Conservation (phyloP, 2,888 invertebrate genomes). For the Dione juno region DNA sequence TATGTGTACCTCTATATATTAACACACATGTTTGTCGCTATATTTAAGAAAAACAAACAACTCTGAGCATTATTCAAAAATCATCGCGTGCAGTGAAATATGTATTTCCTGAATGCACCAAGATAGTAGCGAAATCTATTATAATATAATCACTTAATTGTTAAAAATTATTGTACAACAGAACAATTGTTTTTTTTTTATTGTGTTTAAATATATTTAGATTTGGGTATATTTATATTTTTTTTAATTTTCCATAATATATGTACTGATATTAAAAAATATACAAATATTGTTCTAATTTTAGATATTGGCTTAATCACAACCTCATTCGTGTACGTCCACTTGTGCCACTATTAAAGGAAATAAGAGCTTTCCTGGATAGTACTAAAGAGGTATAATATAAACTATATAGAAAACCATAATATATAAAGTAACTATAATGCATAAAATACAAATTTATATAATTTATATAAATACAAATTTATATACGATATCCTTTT, state of each 20-base stretch:
- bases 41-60: not conserved
- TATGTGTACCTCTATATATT: not conserved
- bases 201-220: too few species aligned
- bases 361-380: conserved; percentile 87
- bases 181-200: too few species aligned
- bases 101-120: conserved; percentile 1
- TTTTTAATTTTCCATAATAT: too few species aligned
- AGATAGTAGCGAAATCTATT: not conserved
- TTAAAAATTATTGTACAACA: not conserved
- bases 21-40: too few species aligned
- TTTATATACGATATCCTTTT: too few species aligned
- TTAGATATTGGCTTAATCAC: conserved; percentile 89
- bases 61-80: not conserved
- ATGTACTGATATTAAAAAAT: not conserved
- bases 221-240: too few species aligned
- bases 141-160: not conserved
- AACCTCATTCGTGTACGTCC: conserved; percentile 88
- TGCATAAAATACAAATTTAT: too few species aligned
- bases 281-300: not conserved
- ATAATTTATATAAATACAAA: too few species aligned
- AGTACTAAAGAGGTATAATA: conserved; percentile 85
- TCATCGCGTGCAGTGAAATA: not conserved
- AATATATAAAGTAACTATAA: too few species aligned
- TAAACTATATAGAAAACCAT: too few species aligned
- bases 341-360: conserved; percentile 85